phyloP scores from a whole-genome alignment of 2,888 invertebrate species.

The Stegana nigrithorax region DNA sequence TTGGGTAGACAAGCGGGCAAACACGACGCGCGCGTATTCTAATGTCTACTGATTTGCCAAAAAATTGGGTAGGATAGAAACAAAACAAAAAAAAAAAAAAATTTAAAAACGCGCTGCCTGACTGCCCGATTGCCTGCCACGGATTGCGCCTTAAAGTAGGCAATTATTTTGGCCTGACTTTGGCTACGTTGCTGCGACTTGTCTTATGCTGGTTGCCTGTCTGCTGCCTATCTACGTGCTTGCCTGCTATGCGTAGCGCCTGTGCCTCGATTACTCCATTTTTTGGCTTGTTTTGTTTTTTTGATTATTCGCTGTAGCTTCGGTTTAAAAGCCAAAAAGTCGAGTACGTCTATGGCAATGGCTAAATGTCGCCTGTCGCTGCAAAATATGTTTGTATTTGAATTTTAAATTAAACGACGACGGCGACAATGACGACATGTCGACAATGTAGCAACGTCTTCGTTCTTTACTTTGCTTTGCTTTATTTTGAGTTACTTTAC shows the following conservation, averaged over 20 bases:
- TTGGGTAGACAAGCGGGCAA: too few relatives aligned
- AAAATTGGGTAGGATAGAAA: too few relatives aligned
- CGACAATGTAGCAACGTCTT: neutral
- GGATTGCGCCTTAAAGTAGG: conserved; percentile 7
- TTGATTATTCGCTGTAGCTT: conserved; percentile 29
- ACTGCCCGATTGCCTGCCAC: neutral
- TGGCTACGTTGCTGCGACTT: neutral
- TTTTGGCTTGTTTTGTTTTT: too few relatives aligned
- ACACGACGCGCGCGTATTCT: neutral
- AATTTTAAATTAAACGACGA: conserved; percentile 54
- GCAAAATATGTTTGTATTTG: conserved; percentile 47
- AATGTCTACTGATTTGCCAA: conserved; percentile 10
- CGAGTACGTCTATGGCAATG: too few relatives aligned
- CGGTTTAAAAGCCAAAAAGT: conserved; percentile 16
- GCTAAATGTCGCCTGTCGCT: conserved; percentile 8
- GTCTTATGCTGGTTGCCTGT: neutral
- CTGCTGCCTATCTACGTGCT: neutral
- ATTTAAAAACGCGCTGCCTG: neutral
- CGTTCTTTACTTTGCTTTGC: neutral
- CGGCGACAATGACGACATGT: neutral
- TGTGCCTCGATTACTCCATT: neutral
- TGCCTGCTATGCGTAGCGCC: neutral
- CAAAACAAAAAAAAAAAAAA: too few relatives aligned
- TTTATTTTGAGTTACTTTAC: too few relatives aligned
- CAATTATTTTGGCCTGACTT: conserved; percentile 10